Evolutionary conservation across 2,888 invertebrate genomes (phyloP), one percentile per base, ranked within the genome.

Genomic region (Hydropsyche betteni): DNA sequence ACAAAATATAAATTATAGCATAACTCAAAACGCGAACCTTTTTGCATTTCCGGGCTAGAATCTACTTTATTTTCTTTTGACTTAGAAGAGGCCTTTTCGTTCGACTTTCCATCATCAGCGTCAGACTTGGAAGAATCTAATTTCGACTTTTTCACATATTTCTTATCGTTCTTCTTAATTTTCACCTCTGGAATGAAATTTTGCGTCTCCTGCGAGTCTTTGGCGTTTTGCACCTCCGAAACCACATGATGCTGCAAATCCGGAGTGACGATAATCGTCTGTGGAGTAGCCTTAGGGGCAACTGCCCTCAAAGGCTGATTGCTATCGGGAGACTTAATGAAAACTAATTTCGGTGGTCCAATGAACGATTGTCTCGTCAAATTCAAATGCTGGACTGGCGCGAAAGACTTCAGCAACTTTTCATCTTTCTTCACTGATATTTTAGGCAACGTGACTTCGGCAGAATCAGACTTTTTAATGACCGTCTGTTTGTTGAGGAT

Each of bases 281-380:
- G 88, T 4, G 80, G 74, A n/a, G 70, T n/a, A 0, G 86, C 85
- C 78, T 87, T 86, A 0, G 86, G 84, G 4, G 81, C 84, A 0
- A 83, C 84, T 0, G 86, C 83, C 5, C 87, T 81, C 2, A 87
- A 81, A 0, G 85, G 84, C 0, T 85, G 84, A 78, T 82, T 83
- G 0, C 85, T 86, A 78, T 87, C 88, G 0, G 85, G 81, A 1
- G 87, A 87, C 81, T 88, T 88, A 69, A 88, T 88, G 80, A 88
- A 88, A 0, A 88, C 88, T 70, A 88, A 81, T 76, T 88, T 88
- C 3, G 88, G 88, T 4, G 88, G 88, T 0, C 87, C 87, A 16
- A 88, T 86, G 80, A 88, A 88, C 85, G 87, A 86, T 74, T 87
- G 87, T 74, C 88, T 86, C 81, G 76, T 69, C 53, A 53, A 10